Evolutionary conservation across 2,888 invertebrate species (phyloP).

Genomic region (Sepiola atlantica): DNA sequence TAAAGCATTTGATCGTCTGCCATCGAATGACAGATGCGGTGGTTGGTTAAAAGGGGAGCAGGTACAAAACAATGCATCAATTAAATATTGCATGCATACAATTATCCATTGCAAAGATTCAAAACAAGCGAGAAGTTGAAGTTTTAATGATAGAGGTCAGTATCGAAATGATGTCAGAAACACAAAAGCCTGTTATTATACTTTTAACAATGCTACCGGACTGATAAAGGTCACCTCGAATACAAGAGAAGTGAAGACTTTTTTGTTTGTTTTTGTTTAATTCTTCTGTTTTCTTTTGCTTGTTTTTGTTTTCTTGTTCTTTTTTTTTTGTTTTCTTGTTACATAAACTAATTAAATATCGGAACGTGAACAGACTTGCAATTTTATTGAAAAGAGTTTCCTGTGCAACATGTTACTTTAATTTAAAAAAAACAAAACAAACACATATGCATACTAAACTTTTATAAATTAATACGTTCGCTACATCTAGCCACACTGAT

Average conservation of each 20-base stretch:
- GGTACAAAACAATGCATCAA: not conserved
- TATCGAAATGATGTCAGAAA: not conserved
- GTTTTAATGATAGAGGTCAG: not conserved
- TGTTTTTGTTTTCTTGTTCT: not conserved
- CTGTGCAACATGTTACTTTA: not conserved
- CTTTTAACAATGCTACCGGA: not conserved
- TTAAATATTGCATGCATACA: not conserved
- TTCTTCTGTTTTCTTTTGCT: not conserved
- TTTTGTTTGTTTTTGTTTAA: not conserved
- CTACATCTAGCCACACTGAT: no score
- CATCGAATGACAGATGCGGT: not conserved
- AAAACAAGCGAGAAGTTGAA: not conserved
- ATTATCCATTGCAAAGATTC: not conserved
- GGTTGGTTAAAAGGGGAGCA: not conserved
- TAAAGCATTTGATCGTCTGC: not conserved
- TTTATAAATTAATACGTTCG: no score
- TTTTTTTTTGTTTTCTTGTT: not conserved
- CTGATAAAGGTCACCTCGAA: not conserved
- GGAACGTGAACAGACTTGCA: conserved; percentile 6
- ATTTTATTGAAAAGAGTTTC: not conserved
- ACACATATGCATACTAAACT: not conserved
- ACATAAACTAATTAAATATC: not conserved
- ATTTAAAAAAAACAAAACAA: not conserved
- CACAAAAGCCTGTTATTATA: not conserved
- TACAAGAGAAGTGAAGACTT: not conserved